These are phyloP conservation scores for Elysia crispata DNA, from an alignment of 2,888 invertebrate genomes.

Conservation along the genomic window DNA sequence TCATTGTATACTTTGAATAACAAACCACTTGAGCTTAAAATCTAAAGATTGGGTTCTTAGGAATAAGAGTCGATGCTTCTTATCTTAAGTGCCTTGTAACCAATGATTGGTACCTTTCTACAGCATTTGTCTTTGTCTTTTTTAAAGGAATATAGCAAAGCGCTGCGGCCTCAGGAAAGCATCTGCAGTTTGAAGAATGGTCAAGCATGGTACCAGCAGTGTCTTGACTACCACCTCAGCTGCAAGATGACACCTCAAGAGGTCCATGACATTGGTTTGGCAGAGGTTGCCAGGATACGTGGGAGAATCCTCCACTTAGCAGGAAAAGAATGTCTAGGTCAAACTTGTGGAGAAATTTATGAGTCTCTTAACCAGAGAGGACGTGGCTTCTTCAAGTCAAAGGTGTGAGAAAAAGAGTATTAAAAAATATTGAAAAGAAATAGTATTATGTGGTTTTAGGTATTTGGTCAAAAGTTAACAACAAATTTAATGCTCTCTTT, in stretches of 20 bases:
- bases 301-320: conserved; percentile 54
- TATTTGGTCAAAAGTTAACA: too few species aligned
- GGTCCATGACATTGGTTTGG: conserved; percentile 71
- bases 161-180: conserved; percentile 64
- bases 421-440: too few species aligned
- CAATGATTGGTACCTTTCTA: conserved; percentile 5
- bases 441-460: too few species aligned
- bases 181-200: conserved; percentile 69
- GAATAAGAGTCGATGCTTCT: not conserved
- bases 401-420: too few species aligned
- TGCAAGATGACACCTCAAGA: conserved; percentile 64
- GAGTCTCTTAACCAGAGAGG: conserved; percentile 53
- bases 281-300: conserved; percentile 71
- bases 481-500: too few species aligned
- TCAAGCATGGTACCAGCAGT: conserved; percentile 63
- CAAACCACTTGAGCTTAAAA: too few species aligned
- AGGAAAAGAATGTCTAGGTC: conserved; percentile 52
- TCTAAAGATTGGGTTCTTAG: too few species aligned
- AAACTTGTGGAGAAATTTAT: conserved; percentile 37
- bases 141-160: conserved; percentile 58
- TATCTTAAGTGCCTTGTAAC: not conserved
- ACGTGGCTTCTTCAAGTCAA: conserved; percentile 65
- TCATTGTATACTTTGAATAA: too few species aligned
- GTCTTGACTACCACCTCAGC: conserved; percentile 71
- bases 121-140: not conserved